These are phyloP conservation scores for Mus musculus DNA, from an alignment of 2,113 vertebrate species.

Conservation along the genomic window DNA sequence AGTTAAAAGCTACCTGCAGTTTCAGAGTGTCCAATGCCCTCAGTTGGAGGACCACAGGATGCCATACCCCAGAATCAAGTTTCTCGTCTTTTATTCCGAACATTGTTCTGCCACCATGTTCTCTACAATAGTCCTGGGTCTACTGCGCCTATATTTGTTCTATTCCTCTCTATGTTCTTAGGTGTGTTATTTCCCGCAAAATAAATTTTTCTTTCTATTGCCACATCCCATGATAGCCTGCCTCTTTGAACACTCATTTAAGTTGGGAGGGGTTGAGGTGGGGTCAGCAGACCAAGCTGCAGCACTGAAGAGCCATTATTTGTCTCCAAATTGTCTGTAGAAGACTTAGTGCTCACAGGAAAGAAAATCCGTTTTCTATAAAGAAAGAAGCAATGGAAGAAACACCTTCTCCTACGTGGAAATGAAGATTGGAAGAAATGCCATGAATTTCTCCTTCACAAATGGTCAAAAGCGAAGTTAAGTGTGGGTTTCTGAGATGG, in stretches of 20 bases:
- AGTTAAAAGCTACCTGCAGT: not conserved
- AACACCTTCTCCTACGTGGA: not conserved
- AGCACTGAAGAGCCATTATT: constrained; percentile 29
- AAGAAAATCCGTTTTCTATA: constrained; percentile 51
- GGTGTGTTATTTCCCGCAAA: not conserved
- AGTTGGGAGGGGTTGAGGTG: not conserved
- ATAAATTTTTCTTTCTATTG: not conserved
- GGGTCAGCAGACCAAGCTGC: not conserved
- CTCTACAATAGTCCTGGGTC: not conserved
- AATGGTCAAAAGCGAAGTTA: not conserved
- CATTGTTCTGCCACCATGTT: no score
- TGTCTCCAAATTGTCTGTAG: constrained; percentile 60
- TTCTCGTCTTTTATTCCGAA: not conserved
- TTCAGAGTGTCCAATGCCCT: not conserved
- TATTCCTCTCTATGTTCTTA: not conserved
- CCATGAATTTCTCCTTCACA: not conserved
- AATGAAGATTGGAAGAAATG: not conserved
- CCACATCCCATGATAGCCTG: constrained; percentile 2
- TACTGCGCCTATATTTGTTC: not conserved
- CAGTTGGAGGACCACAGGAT: not conserved
- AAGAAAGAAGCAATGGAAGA: not conserved
- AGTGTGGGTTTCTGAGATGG: not conserved
- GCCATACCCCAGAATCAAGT: not conserved
- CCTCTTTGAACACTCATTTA: constrained; percentile 53
- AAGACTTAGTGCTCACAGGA: constrained; percentile 57